These are phyloP conservation scores for Serripes groenlandicus DNA, from an alignment of 2,888 invertebrate genomes.

Conservation along the genomic window DNA sequence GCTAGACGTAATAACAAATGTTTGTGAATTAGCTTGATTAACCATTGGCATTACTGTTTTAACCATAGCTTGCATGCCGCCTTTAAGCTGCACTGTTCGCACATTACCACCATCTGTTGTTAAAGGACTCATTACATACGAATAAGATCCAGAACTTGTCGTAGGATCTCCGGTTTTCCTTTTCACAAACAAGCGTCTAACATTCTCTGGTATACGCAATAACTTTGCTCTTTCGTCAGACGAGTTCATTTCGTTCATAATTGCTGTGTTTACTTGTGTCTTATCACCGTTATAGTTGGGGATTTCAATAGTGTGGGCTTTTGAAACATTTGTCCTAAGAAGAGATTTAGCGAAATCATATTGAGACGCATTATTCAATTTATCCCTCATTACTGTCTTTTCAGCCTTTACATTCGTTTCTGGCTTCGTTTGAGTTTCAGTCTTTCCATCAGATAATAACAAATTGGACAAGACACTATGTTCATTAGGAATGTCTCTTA, in stretches of 20 bases:
- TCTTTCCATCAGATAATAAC: conserved; percentile 19
- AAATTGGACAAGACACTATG: conserved; percentile 28
- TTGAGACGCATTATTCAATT: background rate
- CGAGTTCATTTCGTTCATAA: background rate
- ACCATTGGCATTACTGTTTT: background rate
- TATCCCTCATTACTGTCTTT: background rate
- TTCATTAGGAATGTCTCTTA: conserved; percentile 48
- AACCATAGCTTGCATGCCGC: too few relatives aligned
- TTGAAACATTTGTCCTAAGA: background rate
- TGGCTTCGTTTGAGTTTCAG: background rate
- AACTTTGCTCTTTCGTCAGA: background rate
- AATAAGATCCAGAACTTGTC: background rate
- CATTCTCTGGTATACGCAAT: conserved; percentile 15
- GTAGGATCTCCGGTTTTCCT: background rate
- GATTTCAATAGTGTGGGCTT: background rate
- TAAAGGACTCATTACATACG: background rate
- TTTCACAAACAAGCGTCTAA: conserved; percentile 7
- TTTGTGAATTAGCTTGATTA: background rate
- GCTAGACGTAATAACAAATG: background rate
- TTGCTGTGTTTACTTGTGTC: background rate
- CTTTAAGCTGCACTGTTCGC: background rate
- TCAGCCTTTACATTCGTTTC: background rate
- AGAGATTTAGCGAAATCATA: background rate
- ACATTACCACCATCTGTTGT: background rate
- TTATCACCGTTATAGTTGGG: background rate